Conservation (phyloP, 1,140 invertebrate species). For the Pectinophora gossypiella region DNA sequence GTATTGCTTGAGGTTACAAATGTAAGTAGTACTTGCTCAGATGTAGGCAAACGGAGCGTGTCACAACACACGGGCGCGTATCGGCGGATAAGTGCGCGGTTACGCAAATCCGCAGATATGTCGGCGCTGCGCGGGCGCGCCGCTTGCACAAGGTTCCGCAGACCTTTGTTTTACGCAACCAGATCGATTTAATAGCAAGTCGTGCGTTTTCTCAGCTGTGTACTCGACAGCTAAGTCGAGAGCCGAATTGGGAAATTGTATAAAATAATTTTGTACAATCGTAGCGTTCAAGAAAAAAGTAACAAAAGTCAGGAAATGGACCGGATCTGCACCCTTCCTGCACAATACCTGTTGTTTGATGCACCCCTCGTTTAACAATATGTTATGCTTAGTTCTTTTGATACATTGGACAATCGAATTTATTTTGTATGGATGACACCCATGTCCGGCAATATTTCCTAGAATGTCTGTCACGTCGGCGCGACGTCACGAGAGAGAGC, state of each 20-base stretch:
- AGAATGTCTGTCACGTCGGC: slow-evolving; percentile 38
- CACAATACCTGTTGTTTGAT: slow-evolving; percentile 27
- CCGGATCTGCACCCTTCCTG: slow-evolving; percentile 29
- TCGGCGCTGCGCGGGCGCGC: slow-evolving; percentile 63
- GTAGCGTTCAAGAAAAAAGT: background rate
- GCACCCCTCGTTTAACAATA: slow-evolving; percentile 10
- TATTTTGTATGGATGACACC: slow-evolving; percentile 45
- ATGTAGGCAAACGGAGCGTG: slow-evolving; percentile 56
- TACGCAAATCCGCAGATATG: slow-evolving; percentile 75
- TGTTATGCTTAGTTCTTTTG: slow-evolving; percentile 17
- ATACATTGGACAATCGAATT: slow-evolving; percentile 33
- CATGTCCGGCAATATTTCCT: slow-evolving; percentile 52
- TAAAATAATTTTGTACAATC: slow-evolving; percentile 10
- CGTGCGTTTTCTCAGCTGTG: slow-evolving; percentile 62
- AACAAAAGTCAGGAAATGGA: slow-evolving; percentile 19
- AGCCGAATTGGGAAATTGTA: slow-evolving; percentile 32
- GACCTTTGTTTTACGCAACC: slow-evolving; percentile 75
- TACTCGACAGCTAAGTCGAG: slow-evolving; percentile 27
- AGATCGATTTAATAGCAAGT: slow-evolving; percentile 69
- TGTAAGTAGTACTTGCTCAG: slow-evolving; percentile 12
- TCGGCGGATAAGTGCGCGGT: slow-evolving; percentile 70
- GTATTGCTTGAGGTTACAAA: background rate
- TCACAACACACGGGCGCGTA: slow-evolving; percentile 64
- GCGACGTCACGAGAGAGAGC: slow-evolving; percentile 48
- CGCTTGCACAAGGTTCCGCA: slow-evolving; percentile 73